Percentiles rank a stretch among this genome's conserved stretches.
phyloP scores from a whole-genome alignment of 2,113 vertebrate species.

The Ochotona princeps region DNA sequence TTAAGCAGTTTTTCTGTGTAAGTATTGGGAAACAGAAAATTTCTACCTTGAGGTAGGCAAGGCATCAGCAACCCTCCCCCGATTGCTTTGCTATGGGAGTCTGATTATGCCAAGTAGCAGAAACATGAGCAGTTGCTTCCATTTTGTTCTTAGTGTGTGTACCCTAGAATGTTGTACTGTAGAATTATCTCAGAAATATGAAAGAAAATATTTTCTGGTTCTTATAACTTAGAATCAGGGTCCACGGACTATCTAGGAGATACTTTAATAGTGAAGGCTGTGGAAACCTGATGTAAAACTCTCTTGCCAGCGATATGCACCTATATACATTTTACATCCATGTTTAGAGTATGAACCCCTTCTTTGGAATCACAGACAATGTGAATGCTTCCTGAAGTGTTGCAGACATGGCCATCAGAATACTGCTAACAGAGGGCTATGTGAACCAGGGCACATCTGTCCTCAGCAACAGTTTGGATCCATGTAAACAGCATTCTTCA shows the following conservation, averaged over 20 bases:
- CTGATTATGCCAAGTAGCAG: slow-evolving; percentile 46
- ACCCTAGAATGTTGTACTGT: not conserved
- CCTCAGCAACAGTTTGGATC: not conserved
- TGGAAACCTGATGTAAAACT: not conserved
- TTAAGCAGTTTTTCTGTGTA: slow-evolving; percentile 38
- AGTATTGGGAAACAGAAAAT: slow-evolving; percentile 26
- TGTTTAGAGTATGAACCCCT: not conserved
- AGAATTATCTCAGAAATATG: slow-evolving; percentile 52
- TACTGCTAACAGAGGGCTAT: not conserved
- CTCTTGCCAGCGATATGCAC: not conserved
- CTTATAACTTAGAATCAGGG: not conserved
- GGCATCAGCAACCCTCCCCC: not conserved
- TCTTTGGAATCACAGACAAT: not conserved
- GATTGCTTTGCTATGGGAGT: slow-evolving; percentile 23
- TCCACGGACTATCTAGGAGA: not conserved
- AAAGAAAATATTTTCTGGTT: slow-evolving; percentile 23
- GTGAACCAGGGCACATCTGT: not conserved
- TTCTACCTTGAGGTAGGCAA: not conserved
- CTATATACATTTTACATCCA: not conserved
- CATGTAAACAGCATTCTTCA: not conserved
- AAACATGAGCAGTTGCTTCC: slow-evolving; percentile 34
- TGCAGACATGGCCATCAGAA: not conserved
- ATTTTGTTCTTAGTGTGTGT: slow-evolving; percentile 29
- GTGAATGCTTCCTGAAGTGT: not conserved
- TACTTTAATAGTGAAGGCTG: not conserved